Conservation (phyloP, 2,797 vertebrate species). For the Brachymystax lenok region DNA sequence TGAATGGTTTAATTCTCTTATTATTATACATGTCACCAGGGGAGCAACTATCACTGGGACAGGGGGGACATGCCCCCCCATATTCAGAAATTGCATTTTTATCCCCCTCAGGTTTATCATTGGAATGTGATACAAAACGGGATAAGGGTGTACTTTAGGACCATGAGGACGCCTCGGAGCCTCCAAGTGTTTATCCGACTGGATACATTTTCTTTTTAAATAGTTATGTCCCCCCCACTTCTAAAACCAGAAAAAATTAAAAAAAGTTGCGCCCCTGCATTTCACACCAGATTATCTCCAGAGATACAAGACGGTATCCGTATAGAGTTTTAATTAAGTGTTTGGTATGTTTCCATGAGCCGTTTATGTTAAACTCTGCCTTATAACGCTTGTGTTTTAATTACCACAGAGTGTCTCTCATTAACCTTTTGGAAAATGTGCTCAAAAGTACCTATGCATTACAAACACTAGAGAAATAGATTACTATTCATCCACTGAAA, state of each 20-base stretch:
- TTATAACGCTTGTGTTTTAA: slow-evolving; percentile 79
- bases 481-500: slow-evolving; percentile 42
- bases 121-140: too few relatives aligned
- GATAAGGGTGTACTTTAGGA: too few relatives aligned
- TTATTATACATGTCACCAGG: slow-evolving; percentile 61
- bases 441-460: slow-evolving; percentile 68
- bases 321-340: slow-evolving; percentile 81
- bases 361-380: slow-evolving; percentile 74
- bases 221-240: too few relatives aligned
- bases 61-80: too few relatives aligned
- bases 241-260: too few relatives aligned
- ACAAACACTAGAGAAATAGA: slow-evolving; percentile 59
- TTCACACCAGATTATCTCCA: slow-evolving; percentile 82
- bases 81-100: too few relatives aligned
- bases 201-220: too few relatives aligned
- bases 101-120: too few relatives aligned
- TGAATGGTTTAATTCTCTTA: slow-evolving; percentile 74
- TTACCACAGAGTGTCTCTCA: slow-evolving; percentile 74
- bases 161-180: too few relatives aligned
- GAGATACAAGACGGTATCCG: slow-evolving; percentile 78
- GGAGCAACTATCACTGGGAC: too few relatives aligned
- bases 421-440: slow-evolving; percentile 75
- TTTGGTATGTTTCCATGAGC: slow-evolving; percentile 73
- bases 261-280: slow-evolving; percentile 37
- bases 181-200: too few relatives aligned